A percentile compares a stretch with the other conserved stretches of the same genome.
These are phyloP conservation scores for Cuniculus paca DNA, from an alignment of 2,797 vertebrate species.

Conservation along the genomic window DNA sequence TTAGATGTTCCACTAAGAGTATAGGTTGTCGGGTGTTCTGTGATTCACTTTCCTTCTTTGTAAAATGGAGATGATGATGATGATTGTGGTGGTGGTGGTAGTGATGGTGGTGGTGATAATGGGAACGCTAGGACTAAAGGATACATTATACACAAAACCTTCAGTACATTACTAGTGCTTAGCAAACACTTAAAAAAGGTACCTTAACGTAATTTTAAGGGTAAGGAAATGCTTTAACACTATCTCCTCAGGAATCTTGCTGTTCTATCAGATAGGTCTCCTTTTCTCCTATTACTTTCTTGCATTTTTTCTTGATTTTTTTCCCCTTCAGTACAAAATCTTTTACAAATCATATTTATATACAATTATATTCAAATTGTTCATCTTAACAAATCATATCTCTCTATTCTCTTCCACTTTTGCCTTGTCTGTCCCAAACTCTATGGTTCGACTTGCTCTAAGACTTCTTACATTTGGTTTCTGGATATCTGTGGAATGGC, in stretches of 20 bases:
- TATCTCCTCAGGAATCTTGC: neutral
- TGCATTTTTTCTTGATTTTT: neutral
- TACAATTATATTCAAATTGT: neutral
- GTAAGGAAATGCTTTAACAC: neutral
- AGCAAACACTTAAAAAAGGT: neutral
- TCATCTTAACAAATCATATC: neutral
- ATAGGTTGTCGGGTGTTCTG: neutral
- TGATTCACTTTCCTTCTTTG: slow-evolving; percentile 21
- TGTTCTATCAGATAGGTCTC: neutral
- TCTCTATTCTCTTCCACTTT: neutral
- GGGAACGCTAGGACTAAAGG: neutral
- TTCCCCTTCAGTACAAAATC: neutral
- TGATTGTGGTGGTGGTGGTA: too few species aligned
- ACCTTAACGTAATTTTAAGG: neutral
- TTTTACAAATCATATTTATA: neutral
- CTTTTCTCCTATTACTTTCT: neutral
- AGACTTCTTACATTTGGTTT: neutral
- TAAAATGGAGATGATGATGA: slow-evolving; percentile 28
- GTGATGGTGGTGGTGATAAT: neutral
- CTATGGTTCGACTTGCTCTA: neutral
- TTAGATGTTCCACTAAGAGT: neutral
- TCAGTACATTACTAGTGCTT: neutral
- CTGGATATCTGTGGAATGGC: neutral
- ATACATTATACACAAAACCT: neutral
- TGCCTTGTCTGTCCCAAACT: neutral